Conservation (phyloP, 2,113 vertebrate species). For the Actenoides lindsayi region DNA sequence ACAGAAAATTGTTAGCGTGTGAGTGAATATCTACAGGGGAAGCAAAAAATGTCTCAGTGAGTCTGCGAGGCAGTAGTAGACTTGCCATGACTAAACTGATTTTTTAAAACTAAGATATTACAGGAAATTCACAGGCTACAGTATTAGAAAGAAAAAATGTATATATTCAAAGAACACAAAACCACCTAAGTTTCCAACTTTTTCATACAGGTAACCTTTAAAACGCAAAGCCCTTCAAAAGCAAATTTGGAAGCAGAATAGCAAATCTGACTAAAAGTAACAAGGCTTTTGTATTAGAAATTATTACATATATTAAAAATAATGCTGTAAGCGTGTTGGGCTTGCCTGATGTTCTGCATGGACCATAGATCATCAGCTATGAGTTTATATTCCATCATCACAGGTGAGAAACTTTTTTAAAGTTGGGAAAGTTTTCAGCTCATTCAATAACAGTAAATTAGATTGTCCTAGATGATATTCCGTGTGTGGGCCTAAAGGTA, state of each 20-base stretch:
- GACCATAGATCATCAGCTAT: not conserved
- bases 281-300: not conserved
- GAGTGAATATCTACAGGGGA: not conserved
- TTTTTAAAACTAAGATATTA: not conserved
- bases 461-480: constrained; percentile 21
- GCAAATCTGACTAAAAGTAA: not conserved
- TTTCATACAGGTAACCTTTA: not conserved
- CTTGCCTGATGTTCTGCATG: not conserved
- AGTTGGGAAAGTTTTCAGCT: constrained; percentile 16
- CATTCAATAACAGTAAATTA: constrained; percentile 1
- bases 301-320: not conserved
- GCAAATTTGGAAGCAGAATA: not conserved
- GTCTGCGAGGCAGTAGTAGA: not conserved
- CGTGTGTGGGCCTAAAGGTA: constrained; percentile 25
- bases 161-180: not conserved
- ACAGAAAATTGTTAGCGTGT: not conserved
- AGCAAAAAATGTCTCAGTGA: not conserved
- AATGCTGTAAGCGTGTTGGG: not conserved
- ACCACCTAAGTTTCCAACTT: not conserved
- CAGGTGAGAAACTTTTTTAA: not conserved
- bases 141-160: not conserved
- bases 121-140: not conserved
- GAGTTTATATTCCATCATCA: not conserved
- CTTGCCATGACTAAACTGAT: not conserved
- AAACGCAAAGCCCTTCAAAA: not conserved